Base-by-base conservation (phyloP, 2,113 vertebrate species). In the Bos indicus region DNA sequence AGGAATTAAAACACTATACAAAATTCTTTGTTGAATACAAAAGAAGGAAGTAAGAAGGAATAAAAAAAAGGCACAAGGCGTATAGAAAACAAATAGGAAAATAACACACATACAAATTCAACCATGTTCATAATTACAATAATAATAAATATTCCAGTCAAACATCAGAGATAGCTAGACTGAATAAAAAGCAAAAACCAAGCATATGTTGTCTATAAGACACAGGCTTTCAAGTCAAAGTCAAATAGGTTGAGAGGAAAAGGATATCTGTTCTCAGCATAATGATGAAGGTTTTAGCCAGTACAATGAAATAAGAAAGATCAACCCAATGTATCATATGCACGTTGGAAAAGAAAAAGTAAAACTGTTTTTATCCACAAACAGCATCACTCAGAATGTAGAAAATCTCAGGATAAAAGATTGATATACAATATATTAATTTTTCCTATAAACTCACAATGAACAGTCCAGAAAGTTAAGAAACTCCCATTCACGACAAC, bases 331-430 rank as follows among this genome's bases (percentile, higher is more conserved):
- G 25, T 48, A 71, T 43, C 81, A 25, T 36, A 60, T 7, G 30
- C 8, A 28, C 8, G 25, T 28, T 93, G 33, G 71, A 77, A 78
- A 93, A 92, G 12, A 62, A 90, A 78, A 88, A 25, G 10, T 57
- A 90, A 64, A 95, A 52, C 5, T 46, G 48, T 36, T 48, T 60
- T 40, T 80, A 83, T 46, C 64, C 77, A 84, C 11, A 80, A 19
- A 94, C 2, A 71, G 57, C 9, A 81, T 54, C 12, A 67, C 43
- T 33, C 10, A 48, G 17, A 62, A 90, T 59, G 12, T 46, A 95
- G 40, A 93, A 80, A 60, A 87, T 93, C 64, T 94, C 51, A 91
- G 51, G 59, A 88, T 67, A 95, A 91, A 96, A 91, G 64, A 80
- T 67, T 30, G 46, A 59, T 67, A 90, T 25, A 91, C 8, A 96